Evolutionary conservation across 2,888 invertebrate genomes (phyloP).

Genomic region (Epiperipatus broadwayi): DNA sequence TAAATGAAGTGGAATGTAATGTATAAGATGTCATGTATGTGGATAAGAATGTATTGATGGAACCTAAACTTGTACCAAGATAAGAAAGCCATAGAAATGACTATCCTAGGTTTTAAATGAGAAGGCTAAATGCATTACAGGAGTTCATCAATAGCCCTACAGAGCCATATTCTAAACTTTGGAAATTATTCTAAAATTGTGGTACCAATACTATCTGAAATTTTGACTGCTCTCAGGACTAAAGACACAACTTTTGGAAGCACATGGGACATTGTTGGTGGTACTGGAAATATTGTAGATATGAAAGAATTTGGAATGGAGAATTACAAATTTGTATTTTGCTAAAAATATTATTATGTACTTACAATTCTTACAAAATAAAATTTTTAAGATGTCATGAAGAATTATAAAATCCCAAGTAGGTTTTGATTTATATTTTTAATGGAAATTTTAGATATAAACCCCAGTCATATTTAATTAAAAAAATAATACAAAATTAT

Average conservation of each 20-base stretch:
- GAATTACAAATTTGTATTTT: too few relatives aligned
- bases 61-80: conserved; percentile 68
- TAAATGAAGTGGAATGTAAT: conserved; percentile 89
- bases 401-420: too few relatives aligned
- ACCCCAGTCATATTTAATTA: too few relatives aligned
- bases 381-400: too few relatives aligned
- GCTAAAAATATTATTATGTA: too few relatives aligned
- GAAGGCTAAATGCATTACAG: conserved; percentile 50
- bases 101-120: conserved; percentile 46
- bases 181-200: conserved; percentile 98
- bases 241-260: conserved; percentile 54
- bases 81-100: conserved; percentile 96
- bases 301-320: conserved; percentile 70
- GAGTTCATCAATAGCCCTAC: conserved; percentile 76
- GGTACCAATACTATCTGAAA: conserved; percentile 87
- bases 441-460: too few relatives aligned
- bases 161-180: conserved; percentile 78
- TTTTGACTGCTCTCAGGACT: conserved; percentile 73
- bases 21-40: conserved; percentile 91
- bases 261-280: conserved; percentile 83
- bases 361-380: too few relatives aligned
- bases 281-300: conserved; percentile 73
- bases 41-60: conserved; percentile 69
- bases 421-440: too few relatives aligned
- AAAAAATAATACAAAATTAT: too few relatives aligned